Evolutionary conservation across 2,113 vertebrate genomes (phyloP).

Genomic region (Dryoscopus gambensis): DNA sequence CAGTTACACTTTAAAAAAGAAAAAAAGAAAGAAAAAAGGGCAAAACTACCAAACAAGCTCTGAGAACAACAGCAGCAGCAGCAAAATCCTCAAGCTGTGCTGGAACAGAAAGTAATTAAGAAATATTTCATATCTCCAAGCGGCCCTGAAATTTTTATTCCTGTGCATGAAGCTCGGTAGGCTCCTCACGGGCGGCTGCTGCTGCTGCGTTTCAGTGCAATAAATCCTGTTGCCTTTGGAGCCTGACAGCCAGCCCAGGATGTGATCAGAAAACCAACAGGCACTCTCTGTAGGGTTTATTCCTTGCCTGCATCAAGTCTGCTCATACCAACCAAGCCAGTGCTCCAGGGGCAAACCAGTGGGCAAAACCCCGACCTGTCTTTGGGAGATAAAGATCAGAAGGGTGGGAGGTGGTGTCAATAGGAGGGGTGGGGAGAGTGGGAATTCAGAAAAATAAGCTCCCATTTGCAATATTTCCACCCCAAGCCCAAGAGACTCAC

Average conservation of each 20-base stretch:
- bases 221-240: constrained; percentile 71
- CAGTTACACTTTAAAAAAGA: not conserved
- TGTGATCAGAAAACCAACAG: constrained; percentile 70
- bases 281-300: constrained; percentile 10
- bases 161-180: constrained; percentile 25
- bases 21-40: not conserved
- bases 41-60: not conserved
- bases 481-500: not conserved
- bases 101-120: constrained; percentile 60
- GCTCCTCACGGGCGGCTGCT: constrained; percentile 47
- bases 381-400: not conserved
- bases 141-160: constrained; percentile 59
- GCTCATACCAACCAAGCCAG: not conserved
- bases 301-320: constrained; percentile 3
- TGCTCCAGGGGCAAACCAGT: not conserved
- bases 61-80: not conserved
- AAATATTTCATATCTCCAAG: constrained; percentile 60
- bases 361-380: not conserved
- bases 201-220: constrained; percentile 50
- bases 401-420: not conserved
- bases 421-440: not conserved
- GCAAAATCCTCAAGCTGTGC: constrained; percentile 36
- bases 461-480: not conserved
- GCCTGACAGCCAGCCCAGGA: constrained; percentile 59
- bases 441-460: not conserved